A percentile compares a stretch with the other conserved stretches of the same genome.
phyloP scores from a whole-genome alignment of 2,888 invertebrate genomes.

The Parapristionchus giblindavisi region DNA sequence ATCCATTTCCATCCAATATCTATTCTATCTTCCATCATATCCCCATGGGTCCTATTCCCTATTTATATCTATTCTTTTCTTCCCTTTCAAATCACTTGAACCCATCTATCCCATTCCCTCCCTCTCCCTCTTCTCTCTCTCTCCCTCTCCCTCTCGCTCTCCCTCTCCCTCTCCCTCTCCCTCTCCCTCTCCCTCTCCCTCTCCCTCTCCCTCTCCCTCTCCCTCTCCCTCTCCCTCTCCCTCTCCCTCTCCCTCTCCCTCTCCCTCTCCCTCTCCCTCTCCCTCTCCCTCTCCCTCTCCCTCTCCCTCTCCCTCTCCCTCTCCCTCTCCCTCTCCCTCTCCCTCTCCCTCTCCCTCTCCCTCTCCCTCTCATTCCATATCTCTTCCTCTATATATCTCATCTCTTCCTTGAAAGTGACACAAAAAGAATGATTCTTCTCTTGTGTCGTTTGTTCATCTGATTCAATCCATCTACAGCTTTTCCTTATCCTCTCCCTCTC shows the following conservation, averaged over 20 bases:
- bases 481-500: neutral
- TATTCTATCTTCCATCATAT: conserved; percentile 15
- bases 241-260: neutral
- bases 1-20: neutral
- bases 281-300: neutral
- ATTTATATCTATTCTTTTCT: conserved; percentile 4
- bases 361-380: neutral
- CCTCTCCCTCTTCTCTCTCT: neutral
- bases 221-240: neutral
- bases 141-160: neutral
- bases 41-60: conserved; percentile 8
- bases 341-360: neutral
- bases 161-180: conserved; percentile 9
- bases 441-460: conserved; percentile 26
- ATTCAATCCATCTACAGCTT: neutral
- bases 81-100: neutral
- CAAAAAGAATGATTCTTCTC: neutral
- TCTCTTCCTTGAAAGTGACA: neutral
- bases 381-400: neutral
- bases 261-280: neutral
- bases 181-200: neutral
- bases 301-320: neutral
- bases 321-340: neutral
- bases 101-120: neutral
- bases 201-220: conserved; percentile 6